Evolutionary conservation across 2,888 invertebrate genomes (phyloP).

Genomic region (Danaus chrysippus): DNA sequence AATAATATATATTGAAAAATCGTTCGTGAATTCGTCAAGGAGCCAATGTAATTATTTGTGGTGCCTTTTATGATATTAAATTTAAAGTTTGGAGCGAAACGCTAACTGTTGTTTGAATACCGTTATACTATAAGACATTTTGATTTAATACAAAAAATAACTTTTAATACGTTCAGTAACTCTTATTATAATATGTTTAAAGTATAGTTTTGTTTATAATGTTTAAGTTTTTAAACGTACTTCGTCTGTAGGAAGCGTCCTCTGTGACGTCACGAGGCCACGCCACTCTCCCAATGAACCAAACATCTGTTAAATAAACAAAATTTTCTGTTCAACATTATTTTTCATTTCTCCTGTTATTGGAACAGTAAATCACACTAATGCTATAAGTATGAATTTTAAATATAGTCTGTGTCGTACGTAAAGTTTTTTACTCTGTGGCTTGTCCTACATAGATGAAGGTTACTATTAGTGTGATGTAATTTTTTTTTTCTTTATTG

Average conservation of each 20-base stretch:
- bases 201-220: conserved; percentile 21
- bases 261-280: conserved; percentile 64
- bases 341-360: conserved; percentile 25
- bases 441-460: not conserved
- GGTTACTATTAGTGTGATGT: too few relatives aligned
- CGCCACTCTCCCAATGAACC: conserved; percentile 54
- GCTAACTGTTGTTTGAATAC: conserved; percentile 24
- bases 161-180: too few relatives aligned
- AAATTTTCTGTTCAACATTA: conserved; percentile 25
- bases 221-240: conserved; percentile 22
- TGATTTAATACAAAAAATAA: not conserved
- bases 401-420: conserved; percentile 12
- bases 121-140: conserved; percentile 22
- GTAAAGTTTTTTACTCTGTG: not conserved
- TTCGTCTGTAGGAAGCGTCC: conserved; percentile 57
- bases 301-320: conserved; percentile 24
- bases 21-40: conserved; percentile 9
- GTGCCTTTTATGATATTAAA: conserved; percentile 23
- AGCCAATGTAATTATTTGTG: conserved; percentile 14
- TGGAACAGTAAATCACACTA: not conserved
- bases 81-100: conserved; percentile 26
- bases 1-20: conserved; percentile 16
- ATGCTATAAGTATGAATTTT: conserved; percentile 10
- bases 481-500: too few relatives aligned
- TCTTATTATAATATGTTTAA: conserved; percentile 4